These are phyloP conservation scores for Morone saxatilis DNA, from an alignment of 2,113 vertebrate species.

Conservation along the genomic window DNA sequence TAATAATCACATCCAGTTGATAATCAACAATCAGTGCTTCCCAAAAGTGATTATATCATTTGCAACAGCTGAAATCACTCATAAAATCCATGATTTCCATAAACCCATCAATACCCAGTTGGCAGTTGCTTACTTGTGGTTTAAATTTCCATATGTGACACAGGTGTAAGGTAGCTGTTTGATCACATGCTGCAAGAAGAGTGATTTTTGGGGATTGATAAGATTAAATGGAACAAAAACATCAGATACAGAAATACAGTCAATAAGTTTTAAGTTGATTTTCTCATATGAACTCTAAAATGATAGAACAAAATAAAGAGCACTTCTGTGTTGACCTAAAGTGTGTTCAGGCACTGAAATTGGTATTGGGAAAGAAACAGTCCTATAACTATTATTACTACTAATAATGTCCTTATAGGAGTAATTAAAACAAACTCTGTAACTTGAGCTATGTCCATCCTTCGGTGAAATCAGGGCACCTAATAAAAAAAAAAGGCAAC, in stretches of 20 bases:
- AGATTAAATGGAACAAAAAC: not conserved
- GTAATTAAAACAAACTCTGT: not conserved
- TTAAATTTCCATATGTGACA: not conserved
- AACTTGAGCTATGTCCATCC: not conserved
- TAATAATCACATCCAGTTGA: not conserved
- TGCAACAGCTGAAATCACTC: not conserved
- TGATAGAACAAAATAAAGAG: not conserved
- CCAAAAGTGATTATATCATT: not conserved
- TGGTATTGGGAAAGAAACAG: not conserved
- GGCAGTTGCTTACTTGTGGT: slow-evolving; percentile 20
- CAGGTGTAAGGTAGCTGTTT: not conserved
- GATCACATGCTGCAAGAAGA: slow-evolving; percentile 4
- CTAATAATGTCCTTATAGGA: not conserved
- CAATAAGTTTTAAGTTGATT: not conserved
- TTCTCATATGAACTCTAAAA: not conserved
- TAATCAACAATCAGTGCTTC: not conserved
- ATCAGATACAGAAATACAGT: not conserved
- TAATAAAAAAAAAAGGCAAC: not conserved
- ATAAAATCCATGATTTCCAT: not conserved
- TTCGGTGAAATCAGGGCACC: too few species aligned
- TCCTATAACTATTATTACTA: not conserved
- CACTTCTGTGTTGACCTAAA: not conserved
- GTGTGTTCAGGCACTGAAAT: not conserved
- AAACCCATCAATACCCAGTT: not conserved
- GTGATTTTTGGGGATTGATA: not conserved